Evolutionary conservation across 2,113 vertebrate genomes (phyloP).

Genomic region (Pseudorectes ferrugineus): DNA sequence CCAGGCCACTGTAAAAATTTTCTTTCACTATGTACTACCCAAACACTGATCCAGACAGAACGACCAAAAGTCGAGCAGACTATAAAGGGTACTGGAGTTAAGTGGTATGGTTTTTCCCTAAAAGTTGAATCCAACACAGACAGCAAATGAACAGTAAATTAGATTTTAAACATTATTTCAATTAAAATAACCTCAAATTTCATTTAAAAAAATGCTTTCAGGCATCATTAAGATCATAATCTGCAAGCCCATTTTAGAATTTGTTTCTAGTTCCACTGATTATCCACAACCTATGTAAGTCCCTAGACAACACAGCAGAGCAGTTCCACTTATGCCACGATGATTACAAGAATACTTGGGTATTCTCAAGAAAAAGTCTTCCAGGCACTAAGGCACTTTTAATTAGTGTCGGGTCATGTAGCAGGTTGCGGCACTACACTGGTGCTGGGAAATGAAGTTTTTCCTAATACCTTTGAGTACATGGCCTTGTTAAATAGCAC

Average conservation of each 20-base stretch:
- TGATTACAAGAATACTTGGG: background rate
- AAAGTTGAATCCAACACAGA: background rate
- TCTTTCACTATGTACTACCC: background rate
- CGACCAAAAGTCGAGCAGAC: background rate
- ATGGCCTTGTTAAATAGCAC: background rate
- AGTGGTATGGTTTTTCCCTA: background rate
- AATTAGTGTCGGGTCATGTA: background rate
- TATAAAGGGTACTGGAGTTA: background rate
- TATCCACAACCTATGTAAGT: background rate
- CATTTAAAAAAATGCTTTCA: conserved; percentile 9
- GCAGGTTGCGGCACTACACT: background rate
- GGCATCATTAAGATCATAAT: conserved; percentile 2
- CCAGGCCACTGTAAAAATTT: background rate
- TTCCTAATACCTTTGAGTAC: background rate
- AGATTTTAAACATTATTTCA: background rate
- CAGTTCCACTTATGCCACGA: background rate
- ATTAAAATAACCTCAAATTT: conserved; percentile 27
- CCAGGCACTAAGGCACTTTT: background rate
- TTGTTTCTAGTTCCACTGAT: background rate
- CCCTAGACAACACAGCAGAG: background rate
- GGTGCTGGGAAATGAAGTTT: background rate
- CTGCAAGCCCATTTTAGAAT: background rate
- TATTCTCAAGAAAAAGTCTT: background rate
- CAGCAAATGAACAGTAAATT: background rate
- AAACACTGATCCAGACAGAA: background rate